Evolutionary conservation across 2,113 vertebrate genomes (phyloP), one percentile per base, ranked within the genome.

Genomic region (Empidonax alnorum): DNA sequence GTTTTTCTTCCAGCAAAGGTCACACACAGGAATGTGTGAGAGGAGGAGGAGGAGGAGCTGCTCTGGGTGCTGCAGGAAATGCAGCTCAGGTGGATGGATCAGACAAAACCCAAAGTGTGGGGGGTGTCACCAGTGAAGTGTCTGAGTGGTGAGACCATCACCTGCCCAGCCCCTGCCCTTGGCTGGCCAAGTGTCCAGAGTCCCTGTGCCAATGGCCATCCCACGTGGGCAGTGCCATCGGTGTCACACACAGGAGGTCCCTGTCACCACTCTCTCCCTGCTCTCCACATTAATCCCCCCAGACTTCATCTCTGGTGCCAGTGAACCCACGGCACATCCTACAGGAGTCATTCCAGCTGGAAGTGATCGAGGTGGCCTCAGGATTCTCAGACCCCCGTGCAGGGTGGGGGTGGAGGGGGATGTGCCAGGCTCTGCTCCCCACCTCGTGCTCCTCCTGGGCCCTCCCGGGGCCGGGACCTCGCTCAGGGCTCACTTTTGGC

Each of bases 251-350:
- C 71, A 7, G 21, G 31, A 41, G 52, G 31, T n/a, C 50, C 25
- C 90, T 49, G 24, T 16, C 21, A 4, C 14, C 76, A 44, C 76
- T 2, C 12, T 35, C 7, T 24, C 53, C 85, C 61, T 10, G 63
- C 3, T 33, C 31, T 35, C 16, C 65, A 10, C 39, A 2, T 25
- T 10, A 14, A 67, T 10, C 82, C 59, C n/a, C 35, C 52, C 80
- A 27, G 47, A 12, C 10, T 66, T 37, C 28, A 19, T 23, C 80
- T 33, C 4, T 2, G 42, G 52, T 8, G 50, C 8, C 1, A 18
- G 1, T 0, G 3, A 8, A 6, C 15, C 63, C 58, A 0, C 1
- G 21, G 14, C 59, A 7, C 17, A 2, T 24, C 7, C 28, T 7
- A 0, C 52, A 44, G 8, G 23, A 37, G 50, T 7, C 10, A 1